These are phyloP conservation scores for Trissoscelio sp. DNA, from an alignment of 2,888 invertebrate genomes.

Conservation along the genomic window DNA sequence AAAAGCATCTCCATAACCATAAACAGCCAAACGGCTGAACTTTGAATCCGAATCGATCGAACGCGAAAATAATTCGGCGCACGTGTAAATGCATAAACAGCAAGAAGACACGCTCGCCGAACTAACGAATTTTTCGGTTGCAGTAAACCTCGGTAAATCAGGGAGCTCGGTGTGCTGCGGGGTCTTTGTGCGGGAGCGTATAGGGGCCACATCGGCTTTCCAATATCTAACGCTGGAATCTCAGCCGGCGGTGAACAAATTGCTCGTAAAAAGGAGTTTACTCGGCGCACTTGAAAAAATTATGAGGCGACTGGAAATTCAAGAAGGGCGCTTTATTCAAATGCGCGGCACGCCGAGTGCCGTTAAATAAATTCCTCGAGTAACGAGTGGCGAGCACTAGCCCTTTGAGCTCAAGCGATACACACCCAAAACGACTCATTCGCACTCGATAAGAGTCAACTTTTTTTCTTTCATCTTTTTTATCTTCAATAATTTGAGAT, in stretches of 20 bases:
- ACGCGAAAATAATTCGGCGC: constrained; percentile 7
- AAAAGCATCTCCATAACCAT: not conserved
- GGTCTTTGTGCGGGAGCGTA: constrained; percentile 47
- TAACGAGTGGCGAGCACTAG: constrained; percentile 44
- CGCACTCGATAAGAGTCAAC: no score
- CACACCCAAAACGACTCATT: constrained; percentile 39
- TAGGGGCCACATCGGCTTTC: constrained; percentile 66
- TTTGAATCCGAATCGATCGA: constrained; percentile 3
- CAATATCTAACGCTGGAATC: constrained; percentile 68
- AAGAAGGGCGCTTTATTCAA: constrained; percentile 66
- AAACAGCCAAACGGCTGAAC: not conserved
- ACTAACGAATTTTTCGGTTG: constrained; percentile 58
- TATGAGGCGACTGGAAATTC: constrained; percentile 64
- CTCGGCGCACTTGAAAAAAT: constrained; percentile 65
- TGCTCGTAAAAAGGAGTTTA: constrained; percentile 69
- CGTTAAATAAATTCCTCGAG: constrained; percentile 55
- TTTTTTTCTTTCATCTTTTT: no score
- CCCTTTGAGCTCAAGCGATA: constrained; percentile 41
- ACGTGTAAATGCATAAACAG: constrained; percentile 37
- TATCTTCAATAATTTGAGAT: no score
- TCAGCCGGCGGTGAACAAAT: constrained; percentile 64
- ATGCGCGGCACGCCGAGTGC: constrained; percentile 53
- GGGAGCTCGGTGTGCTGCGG: constrained; percentile 18
- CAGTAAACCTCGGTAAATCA: constrained; percentile 65
- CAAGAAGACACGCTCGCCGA: constrained; percentile 11